Evolutionary conservation across 2,113 vertebrate species (phyloP), one percentile per base, ranked within the genome.

Genomic region (Hyperoodon ampullatus): DNA sequence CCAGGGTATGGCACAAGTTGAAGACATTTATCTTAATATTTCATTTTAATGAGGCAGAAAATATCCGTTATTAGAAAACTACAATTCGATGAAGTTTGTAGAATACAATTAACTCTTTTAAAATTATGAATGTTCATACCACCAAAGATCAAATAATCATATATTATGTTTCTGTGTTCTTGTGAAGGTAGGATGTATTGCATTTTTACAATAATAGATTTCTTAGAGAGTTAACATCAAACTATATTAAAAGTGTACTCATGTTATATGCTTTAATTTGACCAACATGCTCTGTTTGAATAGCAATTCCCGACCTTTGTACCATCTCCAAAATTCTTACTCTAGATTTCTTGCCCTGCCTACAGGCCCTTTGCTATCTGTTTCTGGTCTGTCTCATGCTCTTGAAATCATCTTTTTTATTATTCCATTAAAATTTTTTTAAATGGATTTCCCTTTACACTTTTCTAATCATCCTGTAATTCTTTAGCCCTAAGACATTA

Each of bases 391-490:
- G 60, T 95, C 39, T 95, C 60, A 30, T 58, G 23, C 53, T 94
- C 39, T 89, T 75, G 33, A 96, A 98, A 60, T 97, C 23, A 94
- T 94, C 84, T 89, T 91, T 95, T 97, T 95, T 93, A 97, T 97
- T 85, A 96, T 98, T 98, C 91, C 89, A 96, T 96, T 97, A 96
- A 90, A 74, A 26, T n/a, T 95, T 96, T 87, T 53, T 3, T 42
- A 97, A 96, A 96, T 95, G 86, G 91, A 92, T 97, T 96, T 96
- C 91, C 68, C 71, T 95, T 94, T 96, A 94, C 42, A 92, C 68
- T 97, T 96, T 97, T 90, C 82, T 97, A 95, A 97, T 98, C 78
- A 97, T 87, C 70, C 58, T 92, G 90, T 97, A 97, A 97, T 95
- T 96, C 95, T 96, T 98, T 90, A 95, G 89, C 61, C 74, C 68